Evolutionary conservation across 1,140 invertebrate genomes (phyloP).

Genomic region (Bradynema listronoti): DNA sequence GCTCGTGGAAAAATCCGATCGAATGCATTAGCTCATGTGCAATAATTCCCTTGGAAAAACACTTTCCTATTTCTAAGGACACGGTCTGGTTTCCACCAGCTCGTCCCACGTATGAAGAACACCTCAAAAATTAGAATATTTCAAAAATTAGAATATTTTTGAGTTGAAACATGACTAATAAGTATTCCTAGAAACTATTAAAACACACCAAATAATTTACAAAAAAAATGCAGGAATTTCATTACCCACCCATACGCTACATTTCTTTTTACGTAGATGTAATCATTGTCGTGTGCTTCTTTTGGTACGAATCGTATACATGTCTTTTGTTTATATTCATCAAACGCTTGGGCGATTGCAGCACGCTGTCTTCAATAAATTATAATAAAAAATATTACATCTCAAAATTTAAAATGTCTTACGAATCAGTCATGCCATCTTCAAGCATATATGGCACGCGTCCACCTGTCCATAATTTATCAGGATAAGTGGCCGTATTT

Average conservation of each 20-base stretch:
- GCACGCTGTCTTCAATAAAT: constrained; percentile 50
- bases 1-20: constrained; percentile 56
- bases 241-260: constrained; percentile 46
- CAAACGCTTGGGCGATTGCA: constrained; percentile 57
- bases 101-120: constrained; percentile 56
- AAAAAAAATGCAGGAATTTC: background rate
- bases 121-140: constrained; percentile 38
- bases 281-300: constrained; percentile 49
- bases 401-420: constrained; percentile 8
- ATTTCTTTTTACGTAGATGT: constrained; percentile 57
- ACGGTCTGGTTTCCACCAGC: constrained; percentile 57
- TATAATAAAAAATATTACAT: background rate
- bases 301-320: constrained; percentile 54
- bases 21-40: constrained; percentile 54
- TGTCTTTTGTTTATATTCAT: constrained; percentile 57
- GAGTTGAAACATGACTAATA: background rate
- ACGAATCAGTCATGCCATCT: constrained; percentile 56
- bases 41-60: constrained; percentile 57
- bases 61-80: constrained; percentile 56
- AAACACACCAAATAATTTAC: background rate
- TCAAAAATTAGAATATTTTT: background rate
- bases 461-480: constrained; percentile 52
- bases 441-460: constrained; percentile 54
- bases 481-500: constrained; percentile 53
- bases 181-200: background rate